Base-by-base conservation (phyloP, 2,888 invertebrate genomes). In the Chymomyza caudatula region DNA sequence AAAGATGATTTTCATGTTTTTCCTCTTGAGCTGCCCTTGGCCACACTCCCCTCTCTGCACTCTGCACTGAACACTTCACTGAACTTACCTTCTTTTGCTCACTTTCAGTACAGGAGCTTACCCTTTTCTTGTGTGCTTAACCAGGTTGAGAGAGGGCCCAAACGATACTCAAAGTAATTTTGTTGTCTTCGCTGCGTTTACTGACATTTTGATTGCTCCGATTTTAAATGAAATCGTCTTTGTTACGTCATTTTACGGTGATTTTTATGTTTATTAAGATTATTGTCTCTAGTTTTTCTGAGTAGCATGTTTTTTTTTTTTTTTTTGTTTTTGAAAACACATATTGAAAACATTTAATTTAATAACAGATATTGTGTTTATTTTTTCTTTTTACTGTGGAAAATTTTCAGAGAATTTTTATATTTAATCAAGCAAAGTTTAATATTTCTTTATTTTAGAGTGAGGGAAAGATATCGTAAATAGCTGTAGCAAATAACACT, bases 1-100 rank as follows among this genome's bases (percentile, higher is more conserved):
- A 51, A 81, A 85, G 87, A 85, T 87, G 85, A 85, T 84, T 85
- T 87, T 85, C 85, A 86, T 87, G 85, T 86, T 87, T 79, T 78
- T 62, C 74, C 74, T 19, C 70, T 44, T 49, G 20, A 56, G 25
- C 52, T 51, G 15, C n/a, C 23, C 17, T 23, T 44, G 15, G 20
- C 55, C 42, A 42, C 37, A 8, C 15, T 25, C 49, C 22, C 43
- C 17, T n/a, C 56, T 43, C 60, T 22, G 11, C 53, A 47, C 64
- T 0, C 19, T 20, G 22, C 15, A 56, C 1, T 20, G 8, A 19
- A n/a, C n/a, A n/a, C n/a, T n/a, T n/a, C n/a, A n/a, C 20, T 5
- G 3, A 11, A 4, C 44, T 20, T 47, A n/a, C 23, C 3, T 58
- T 19, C 29, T 23, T 23, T 15, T 29, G 29, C 25, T 15, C 19